Evolutionary conservation across 2,797 vertebrate genomes (phyloP).

Genomic region (Phoxinus dragarum): DNA sequence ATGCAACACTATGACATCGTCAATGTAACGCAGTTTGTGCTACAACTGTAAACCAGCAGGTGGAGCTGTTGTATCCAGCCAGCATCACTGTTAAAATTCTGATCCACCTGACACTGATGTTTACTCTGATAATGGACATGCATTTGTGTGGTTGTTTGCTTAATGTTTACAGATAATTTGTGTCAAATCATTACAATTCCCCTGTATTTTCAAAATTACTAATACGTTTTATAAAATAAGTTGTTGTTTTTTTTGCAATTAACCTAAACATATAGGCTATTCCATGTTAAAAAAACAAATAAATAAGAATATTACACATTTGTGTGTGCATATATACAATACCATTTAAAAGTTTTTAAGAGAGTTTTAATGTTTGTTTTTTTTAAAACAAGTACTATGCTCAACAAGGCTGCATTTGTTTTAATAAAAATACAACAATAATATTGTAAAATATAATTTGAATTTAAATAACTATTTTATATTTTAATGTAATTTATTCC

Average conservation of each 20-base stretch:
- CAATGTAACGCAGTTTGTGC: slow-evolving; percentile 21
- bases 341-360: neutral
- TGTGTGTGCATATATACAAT: neutral
- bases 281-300: neutral
- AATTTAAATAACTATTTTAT: neutral
- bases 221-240: neutral
- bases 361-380: no score
- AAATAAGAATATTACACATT: neutral
- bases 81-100: neutral
- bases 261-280: neutral
- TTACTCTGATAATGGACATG: neutral
- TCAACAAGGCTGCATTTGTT: neutral
- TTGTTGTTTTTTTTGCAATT: neutral
- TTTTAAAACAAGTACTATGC: neutral
- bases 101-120: neutral
- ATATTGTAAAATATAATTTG: neutral
- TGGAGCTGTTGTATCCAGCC: slow-evolving; percentile 5
- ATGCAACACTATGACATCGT: slow-evolving; percentile 8
- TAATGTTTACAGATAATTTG: neutral
- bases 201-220: neutral
- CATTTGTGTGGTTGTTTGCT: neutral
- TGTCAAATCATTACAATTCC: neutral
- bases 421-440: neutral
- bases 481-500: neutral
- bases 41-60: slow-evolving; percentile 5